Evolutionary conservation across 2,113 vertebrate genomes (phyloP).

Genomic region (Gobiocypris rarus): DNA sequence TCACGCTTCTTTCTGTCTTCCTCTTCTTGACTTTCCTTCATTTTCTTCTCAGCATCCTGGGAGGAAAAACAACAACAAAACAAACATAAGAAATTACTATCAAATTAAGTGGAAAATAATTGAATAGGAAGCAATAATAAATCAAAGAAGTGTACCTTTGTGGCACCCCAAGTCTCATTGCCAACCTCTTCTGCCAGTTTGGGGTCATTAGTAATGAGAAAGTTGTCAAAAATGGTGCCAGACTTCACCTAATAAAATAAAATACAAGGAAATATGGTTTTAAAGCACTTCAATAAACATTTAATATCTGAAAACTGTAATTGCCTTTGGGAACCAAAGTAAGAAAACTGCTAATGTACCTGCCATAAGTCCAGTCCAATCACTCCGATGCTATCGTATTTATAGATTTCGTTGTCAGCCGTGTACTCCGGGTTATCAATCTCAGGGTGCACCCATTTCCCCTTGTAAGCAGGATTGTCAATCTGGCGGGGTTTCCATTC

Average conservation of each 20-base stretch:
- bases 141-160: conserved; percentile 70
- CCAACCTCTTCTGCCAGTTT: conserved; percentile 82
- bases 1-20: conserved; percentile 76
- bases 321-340: not conserved
- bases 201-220: conserved; percentile 82
- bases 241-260: conserved; percentile 79
- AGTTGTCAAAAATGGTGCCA: conserved; percentile 85
- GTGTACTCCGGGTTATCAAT: conserved; percentile 86
- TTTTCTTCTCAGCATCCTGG: conserved; percentile 82
- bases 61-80: conserved; percentile 42
- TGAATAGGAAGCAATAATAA: not conserved
- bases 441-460: conserved; percentile 84
- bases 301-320: not conserved
- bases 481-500: conserved; percentile 82
- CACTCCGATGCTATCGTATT: conserved; percentile 77
- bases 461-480: conserved; percentile 82
- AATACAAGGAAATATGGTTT: not conserved
- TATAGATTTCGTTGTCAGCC: conserved; percentile 79
- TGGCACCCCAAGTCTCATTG: conserved; percentile 79
- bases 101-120: not conserved
- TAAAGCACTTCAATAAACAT: not conserved
- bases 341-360: conserved; percentile 61
- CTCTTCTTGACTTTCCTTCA: conserved; percentile 79
- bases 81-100: not conserved
- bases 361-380: conserved; percentile 84